phyloP scores from a whole-genome alignment of 2,113 vertebrate genomes.

The Grammatotria lemairii region DNA sequence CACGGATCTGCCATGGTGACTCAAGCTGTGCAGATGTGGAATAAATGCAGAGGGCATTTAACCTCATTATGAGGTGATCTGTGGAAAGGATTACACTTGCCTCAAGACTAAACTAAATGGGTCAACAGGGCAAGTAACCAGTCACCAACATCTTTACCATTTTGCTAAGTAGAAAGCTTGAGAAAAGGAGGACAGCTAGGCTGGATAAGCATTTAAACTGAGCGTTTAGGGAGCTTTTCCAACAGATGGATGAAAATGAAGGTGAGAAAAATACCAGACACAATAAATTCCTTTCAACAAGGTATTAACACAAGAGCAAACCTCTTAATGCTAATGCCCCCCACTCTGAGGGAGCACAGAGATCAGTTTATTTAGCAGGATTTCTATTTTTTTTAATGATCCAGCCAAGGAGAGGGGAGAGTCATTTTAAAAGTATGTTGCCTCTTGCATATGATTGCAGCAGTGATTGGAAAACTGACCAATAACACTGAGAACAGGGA shows the following conservation, averaged over 20 bases:
- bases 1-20: background rate
- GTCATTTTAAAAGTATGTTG: background rate
- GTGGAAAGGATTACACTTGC: background rate
- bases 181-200: background rate
- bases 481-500: background rate
- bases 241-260: background rate
- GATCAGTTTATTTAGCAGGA: background rate
- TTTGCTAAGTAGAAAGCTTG: background rate
- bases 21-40: background rate
- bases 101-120: background rate
- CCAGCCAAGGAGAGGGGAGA: background rate
- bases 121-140: background rate
- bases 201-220: background rate
- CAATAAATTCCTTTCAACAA: constrained; percentile 2
- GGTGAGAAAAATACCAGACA: background rate
- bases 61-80: background rate
- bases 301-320: background rate
- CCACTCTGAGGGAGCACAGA: background rate
- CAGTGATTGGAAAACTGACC: background rate
- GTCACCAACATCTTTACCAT: background rate
- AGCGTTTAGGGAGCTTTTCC: background rate
- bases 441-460: background rate
- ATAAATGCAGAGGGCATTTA: background rate
- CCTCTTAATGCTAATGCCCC: background rate
- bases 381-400: background rate